phyloP scores from a whole-genome alignment of 2,888 invertebrate species.

The Stegophylla sp. region DNA sequence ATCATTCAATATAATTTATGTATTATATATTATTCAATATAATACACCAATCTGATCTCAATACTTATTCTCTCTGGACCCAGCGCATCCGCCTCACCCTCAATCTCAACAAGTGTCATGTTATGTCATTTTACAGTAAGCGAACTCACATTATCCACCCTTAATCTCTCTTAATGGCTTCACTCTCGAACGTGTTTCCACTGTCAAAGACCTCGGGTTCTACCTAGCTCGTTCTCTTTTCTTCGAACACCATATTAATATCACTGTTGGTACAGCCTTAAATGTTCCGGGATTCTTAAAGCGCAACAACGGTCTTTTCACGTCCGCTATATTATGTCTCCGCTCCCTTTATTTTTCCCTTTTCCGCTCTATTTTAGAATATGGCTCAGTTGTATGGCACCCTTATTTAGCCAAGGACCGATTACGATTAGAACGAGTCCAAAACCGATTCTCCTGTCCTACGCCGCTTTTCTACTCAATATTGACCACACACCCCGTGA shows the following conservation, averaged over 20 bases:
- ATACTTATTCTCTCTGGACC: not conserved
- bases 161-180: not conserved
- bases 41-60: not conserved
- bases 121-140: too few relatives aligned
- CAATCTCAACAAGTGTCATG: not conserved
- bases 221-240: not conserved
- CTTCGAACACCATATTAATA: not conserved
- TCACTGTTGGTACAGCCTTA: not conserved
- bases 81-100: not conserved
- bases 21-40: too few relatives aligned
- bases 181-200: not conserved
- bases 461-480: not conserved
- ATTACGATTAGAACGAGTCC: not conserved
- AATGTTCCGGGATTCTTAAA: constrained; percentile 10
- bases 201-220: not conserved
- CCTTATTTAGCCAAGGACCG: not conserved
- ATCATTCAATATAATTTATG: too few relatives aligned
- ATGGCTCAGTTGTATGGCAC: too few relatives aligned
- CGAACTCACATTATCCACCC: not conserved
- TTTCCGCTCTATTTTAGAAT: too few relatives aligned
- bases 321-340: not conserved
- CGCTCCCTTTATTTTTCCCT: not conserved
- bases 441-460: too few relatives aligned
- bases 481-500: too few relatives aligned
- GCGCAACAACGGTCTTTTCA: not conserved